These are phyloP conservation scores for Esox lucius DNA, from an alignment of 2,797 vertebrate genomes.

Conservation along the genomic window DNA sequence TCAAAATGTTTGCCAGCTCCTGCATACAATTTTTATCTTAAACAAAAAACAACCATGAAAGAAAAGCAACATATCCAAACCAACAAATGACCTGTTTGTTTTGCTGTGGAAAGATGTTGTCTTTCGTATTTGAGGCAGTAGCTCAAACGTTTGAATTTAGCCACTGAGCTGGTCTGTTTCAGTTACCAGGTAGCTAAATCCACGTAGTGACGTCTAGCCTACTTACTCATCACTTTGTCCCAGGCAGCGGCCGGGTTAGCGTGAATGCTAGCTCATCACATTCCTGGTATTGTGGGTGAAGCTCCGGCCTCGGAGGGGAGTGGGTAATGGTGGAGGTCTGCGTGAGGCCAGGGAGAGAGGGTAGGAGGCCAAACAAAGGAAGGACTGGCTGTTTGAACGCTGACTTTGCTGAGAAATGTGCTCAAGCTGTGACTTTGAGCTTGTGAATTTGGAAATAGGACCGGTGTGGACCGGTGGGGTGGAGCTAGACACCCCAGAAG, in stretches of 20 bases:
- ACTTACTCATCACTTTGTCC: not conserved
- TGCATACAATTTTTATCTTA: not conserved
- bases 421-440: not conserved
- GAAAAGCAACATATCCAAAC: not conserved
- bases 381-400: not conserved
- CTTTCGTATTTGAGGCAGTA: not conserved
- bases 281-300: constrained; percentile 1
- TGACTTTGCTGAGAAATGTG: not conserved
- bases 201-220: not conserved
- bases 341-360: not conserved
- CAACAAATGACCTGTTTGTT: not conserved
- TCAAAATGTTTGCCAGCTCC: too few relatives aligned
- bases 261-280: not conserved
- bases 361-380: not conserved
- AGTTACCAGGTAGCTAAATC: not conserved
- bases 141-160: not conserved
- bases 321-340: not conserved
- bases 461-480: not conserved
- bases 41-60: not conserved
- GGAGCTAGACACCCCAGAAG: not conserved
- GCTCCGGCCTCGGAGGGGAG: not conserved
- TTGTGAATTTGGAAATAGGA: not conserved
- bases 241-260: not conserved
- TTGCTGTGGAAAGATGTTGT: not conserved
- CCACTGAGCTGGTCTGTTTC: not conserved